Base-by-base conservation (phyloP, 2,888 invertebrate species). In the Deroplatys truncata region DNA sequence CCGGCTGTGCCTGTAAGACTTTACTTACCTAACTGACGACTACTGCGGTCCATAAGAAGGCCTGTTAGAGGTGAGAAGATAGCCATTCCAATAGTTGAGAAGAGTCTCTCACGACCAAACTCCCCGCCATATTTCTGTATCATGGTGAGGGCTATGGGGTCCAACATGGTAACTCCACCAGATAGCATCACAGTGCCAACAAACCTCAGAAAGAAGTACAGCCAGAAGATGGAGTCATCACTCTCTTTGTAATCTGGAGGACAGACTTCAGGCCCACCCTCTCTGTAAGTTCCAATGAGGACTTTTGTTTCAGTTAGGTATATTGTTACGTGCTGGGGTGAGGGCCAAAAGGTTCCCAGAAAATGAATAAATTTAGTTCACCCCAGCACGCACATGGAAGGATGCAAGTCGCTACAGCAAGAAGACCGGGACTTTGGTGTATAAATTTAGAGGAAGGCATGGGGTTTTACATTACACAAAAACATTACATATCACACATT, bases 161-260 rank as follows among this genome's bases (percentile, higher is more conserved):
- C 98, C 96, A 98, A 96, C 89, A 98, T 96, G 20, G 97, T 97
- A 0, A 98, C 97, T n/a, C 97, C 97, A 49, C 97, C 97, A 9
- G 97, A 96, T 92, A 97, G 94, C 95, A 97, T 97, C 9, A 97
- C 96, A 56, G 97, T 97, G 1, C 97, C 98, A 92, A 97, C 94
- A 91, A 98, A 96, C 92, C 98, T 94, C 90, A 98, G 92, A 89
- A 96, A 93, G 93, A 98, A 97, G 93, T 98, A 98, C 90, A 97
- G 95, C 95, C 97, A 98, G 92, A 98, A 98, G 2, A 97, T 96
- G 91, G 95, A 95, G 92, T 96, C 96, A 91, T 96, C 96, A 89
- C 96, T 96, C 92, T 97, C 96, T 93, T 96, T 96, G 92, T 96
- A 97, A 93, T 97, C 97, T 28, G 97, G 97, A 85, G 97, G 97